phyloP scores from a whole-genome alignment of 2,888 invertebrate genomes.

The Ariolimax columbianus region DNA sequence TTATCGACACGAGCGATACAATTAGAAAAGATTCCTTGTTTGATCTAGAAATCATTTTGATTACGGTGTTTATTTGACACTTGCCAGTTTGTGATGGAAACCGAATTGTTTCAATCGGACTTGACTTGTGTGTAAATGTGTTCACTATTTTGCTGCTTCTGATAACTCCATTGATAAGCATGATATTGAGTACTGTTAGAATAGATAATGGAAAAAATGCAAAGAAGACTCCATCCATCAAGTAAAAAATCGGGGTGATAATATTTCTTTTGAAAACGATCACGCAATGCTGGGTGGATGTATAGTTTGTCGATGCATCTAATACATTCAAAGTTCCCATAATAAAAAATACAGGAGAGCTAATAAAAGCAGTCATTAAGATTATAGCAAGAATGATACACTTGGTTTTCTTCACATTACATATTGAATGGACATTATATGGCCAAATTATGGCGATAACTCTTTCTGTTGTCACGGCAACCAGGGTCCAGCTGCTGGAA shows the following conservation, averaged over 20 bases:
- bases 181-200: background rate
- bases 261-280: background rate
- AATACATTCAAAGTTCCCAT: background rate
- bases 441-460: slow-evolving; percentile 11
- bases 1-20: background rate
- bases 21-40: slow-evolving; percentile 12
- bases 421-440: background rate
- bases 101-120: background rate
- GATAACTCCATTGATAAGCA: slow-evolving; percentile 5
- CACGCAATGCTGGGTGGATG: background rate
- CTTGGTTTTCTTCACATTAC: background rate
- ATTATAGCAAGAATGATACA: background rate
- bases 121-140: background rate
- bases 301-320: background rate
- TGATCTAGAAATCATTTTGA: background rate
- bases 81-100: background rate
- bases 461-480: slow-evolving; percentile 10
- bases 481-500: slow-evolving; percentile 22
- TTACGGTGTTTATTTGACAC: background rate
- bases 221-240: slow-evolving; percentile 2
- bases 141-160: slow-evolving; percentile 7
- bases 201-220: background rate
- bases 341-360: background rate
- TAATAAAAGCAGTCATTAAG: background rate
- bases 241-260: background rate